Evolutionary conservation across 2,888 invertebrate genomes (phyloP).

Genomic region (Ophioninae sp.): DNA sequence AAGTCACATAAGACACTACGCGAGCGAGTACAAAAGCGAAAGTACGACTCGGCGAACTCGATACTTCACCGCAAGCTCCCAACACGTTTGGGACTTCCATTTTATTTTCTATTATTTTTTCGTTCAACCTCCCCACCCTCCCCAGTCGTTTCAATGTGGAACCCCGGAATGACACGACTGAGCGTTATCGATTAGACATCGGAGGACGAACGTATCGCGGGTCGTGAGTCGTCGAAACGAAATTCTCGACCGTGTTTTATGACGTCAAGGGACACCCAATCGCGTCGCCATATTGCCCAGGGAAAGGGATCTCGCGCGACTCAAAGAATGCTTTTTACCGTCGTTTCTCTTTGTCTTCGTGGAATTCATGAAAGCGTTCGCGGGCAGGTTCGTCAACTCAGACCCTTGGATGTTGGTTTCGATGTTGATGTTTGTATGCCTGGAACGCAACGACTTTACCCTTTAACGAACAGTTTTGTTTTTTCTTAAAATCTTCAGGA

Average conservation of each 20-base stretch:
- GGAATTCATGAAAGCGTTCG: background rate
- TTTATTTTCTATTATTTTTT: background rate
- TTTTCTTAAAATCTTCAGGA: too few species aligned
- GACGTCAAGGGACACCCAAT: background rate
- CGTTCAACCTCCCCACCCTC: background rate
- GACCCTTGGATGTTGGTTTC: background rate
- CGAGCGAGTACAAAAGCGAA: constrained; percentile 65
- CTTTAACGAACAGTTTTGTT: too few species aligned
- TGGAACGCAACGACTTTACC: too few species aligned
- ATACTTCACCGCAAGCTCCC: constrained; percentile 49
- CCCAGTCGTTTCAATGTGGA: background rate
- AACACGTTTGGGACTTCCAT: constrained; percentile 33
- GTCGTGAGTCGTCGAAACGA: background rate
- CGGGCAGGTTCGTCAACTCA: background rate
- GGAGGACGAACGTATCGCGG: background rate
- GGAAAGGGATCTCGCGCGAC: too few species aligned
- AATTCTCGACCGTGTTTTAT: background rate
- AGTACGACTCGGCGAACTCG: constrained; percentile 57
- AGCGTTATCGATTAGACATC: background rate
- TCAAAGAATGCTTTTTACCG: background rate
- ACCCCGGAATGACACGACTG: background rate
- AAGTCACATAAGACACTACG: constrained; percentile 48
- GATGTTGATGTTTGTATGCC: background rate
- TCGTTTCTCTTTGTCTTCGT: background rate
- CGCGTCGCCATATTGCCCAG: background rate